Base-by-base conservation (phyloP, 2,888 invertebrate genomes). In the Ophion ventricosus region DNA sequence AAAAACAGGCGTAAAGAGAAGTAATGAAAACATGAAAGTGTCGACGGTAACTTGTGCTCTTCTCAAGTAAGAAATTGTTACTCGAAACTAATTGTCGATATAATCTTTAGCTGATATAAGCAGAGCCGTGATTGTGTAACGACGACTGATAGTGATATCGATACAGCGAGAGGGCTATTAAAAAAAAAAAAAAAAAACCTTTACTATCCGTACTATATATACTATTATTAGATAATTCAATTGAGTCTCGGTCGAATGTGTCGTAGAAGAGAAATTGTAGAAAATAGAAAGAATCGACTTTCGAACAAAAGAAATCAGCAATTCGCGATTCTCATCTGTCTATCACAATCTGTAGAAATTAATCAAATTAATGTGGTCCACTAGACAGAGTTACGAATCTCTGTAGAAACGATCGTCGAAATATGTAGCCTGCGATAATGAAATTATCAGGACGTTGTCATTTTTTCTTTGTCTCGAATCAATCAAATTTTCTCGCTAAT, bases 91-190 rank as follows among this genome's bases (percentile, higher is more conserved):
- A 78, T 70, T 75, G 74, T 59, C 66, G 59, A 80, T 82, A 70
- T 82, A 82, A 82, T 76, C 70, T 56, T 79, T 67, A 73, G 82
- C 56, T 25, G 66, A 76, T 77, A 73, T 76, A 63, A 79, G 43
- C 67, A 80, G 79, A 80, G 67, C 78, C 82, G 79, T 72, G 76
- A 80, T 82, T 66, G 81, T 82, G 72, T 82, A 61, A 80, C 76
- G 80, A 81, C 75, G 84, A 85, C 84, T 84, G 84, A 85, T 80
- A 70, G 56, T 79, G 82, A 79, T 85, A 80, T 82, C 84, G 56
- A 80, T 63, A 40, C 82, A 85, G 82, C 66, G 49, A 72, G 29
- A 72, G 82, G 70, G 78, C 40, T 35, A 75, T 74, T 59, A 64
- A 59, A 49, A 72, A 61, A 64, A 74, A 54, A 40, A 57, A 40